Conservation (phyloP, 2,888 invertebrate species). For the Theretra japonica region DNA sequence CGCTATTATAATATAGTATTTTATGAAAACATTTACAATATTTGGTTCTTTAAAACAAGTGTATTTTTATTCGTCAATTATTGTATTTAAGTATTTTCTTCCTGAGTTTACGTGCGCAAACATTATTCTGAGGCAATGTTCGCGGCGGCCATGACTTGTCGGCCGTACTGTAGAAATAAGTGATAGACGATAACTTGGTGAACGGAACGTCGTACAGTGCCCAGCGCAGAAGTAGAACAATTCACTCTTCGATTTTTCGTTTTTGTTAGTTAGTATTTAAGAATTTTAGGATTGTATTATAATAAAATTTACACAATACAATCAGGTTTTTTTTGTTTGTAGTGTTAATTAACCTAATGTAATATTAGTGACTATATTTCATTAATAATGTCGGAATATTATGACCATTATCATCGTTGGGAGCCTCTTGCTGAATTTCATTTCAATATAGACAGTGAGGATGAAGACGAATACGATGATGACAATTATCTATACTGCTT, state of each 20-base stretch:
- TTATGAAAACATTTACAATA: no score
- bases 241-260: slow-evolving; percentile 16
- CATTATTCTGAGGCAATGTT: no score
- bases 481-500: slow-evolving; percentile 87
- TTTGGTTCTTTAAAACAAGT: no score
- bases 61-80: no score
- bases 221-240: neutral
- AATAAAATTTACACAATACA: neutral
- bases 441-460: slow-evolving; percentile 70
- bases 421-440: slow-evolving; percentile 88
- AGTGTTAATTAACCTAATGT: no score
- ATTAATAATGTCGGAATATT: slow-evolving; percentile 73
- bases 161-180: no score
- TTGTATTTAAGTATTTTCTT: no score
- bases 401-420: slow-evolving; percentile 82
- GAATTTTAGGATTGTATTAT: neutral
- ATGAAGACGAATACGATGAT: slow-evolving; percentile 64
- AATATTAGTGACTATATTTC: slow-evolving; percentile 32
- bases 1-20: no score
- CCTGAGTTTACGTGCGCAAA: no score
- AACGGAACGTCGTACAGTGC: neutral
- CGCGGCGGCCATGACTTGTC: no score
- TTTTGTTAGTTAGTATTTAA: neutral
- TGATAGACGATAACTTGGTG: no score
- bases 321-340: neutral